Percentiles rank a stretch among this genome's conserved stretches.
Conservation (phyloP, 2,888 invertebrate species). For the Cistogaster globosa region DNA sequence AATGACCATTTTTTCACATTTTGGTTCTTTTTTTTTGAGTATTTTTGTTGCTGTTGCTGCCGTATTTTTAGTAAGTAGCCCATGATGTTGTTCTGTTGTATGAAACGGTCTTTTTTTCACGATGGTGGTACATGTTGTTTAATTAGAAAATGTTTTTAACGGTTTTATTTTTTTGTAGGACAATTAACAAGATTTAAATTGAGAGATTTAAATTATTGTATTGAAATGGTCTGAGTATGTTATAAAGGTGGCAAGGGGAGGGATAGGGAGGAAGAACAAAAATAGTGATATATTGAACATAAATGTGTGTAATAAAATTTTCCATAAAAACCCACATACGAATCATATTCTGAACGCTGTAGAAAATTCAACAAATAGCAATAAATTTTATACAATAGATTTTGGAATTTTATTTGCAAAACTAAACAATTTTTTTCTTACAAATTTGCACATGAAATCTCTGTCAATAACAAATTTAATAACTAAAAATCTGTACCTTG, state of each 20-base stretch:
- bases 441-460: constrained; percentile 24
- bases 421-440: constrained; percentile 1
- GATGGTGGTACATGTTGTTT: constrained; percentile 66
- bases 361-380: constrained; percentile 8
- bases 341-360: not conserved
- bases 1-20: constrained; percentile 66
- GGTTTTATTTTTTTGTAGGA: constrained; percentile 70
- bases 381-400: constrained; percentile 45
- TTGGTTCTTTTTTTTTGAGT: constrained; percentile 40
- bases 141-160: constrained; percentile 72
- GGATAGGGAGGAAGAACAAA: not conserved
- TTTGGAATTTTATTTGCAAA: constrained; percentile 40
- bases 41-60: constrained; percentile 42
- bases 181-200: constrained; percentile 72
- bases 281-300: not conserved
- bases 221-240: not conserved
- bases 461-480: constrained; percentile 33
- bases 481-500: not conserved
- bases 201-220: constrained; percentile 70
- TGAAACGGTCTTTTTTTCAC: constrained; percentile 54
- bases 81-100: constrained; percentile 52
- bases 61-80: constrained; percentile 39
- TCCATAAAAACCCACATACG: constrained; percentile 42
- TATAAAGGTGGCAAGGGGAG: not conserved
- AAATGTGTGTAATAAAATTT: constrained; percentile 32